Evolutionary conservation across 1,140 invertebrate species (phyloP), one percentile per base, ranked within the genome.

Genomic region (Pantala flavescens): DNA sequence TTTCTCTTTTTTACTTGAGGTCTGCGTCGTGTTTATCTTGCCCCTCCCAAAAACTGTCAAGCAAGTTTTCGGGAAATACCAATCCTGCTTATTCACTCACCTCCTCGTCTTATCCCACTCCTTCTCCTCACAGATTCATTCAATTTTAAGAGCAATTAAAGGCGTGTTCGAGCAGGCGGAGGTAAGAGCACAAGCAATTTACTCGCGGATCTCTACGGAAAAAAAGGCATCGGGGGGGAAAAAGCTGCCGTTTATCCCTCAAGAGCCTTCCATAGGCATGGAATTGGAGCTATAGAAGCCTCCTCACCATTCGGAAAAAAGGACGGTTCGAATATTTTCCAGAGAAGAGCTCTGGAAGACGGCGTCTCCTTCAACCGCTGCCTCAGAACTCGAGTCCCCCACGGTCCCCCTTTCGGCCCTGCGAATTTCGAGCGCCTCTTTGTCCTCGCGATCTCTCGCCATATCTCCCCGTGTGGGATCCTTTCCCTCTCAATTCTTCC

Each of bases 231-330:
- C 49, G 16, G n/a, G 43, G 10, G 49, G n/a, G 49, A 63, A 63
- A 63, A 63, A 63, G 49, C 49, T 63, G 49, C 49, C 49, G 49
- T 63, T 63, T 63, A 63, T 63, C 49, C 49, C n/a, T 63, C 49
- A 63, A 63, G 49, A 63, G 49, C 49, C 16, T 63, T 63, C 49
- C 49, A 14, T 19, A 63, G 49, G 49, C 49, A 63, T 21, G 49
- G 49, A 63, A 63, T 63, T 63, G 49, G 49, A 63, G 49, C 49
- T 63, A 16, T 63, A 21, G 49, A 63, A 21, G 49, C 49, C 12
- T 63, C n/a, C 49, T 63, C 49, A 21, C 49, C 49, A 63, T 63
- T 63, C 12, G 49, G 49, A 63, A 63, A 63, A 63, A 63, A 63
- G n/a, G 49, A 21, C 3, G n/a, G 49, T 36, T 19, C 49, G 49